These are phyloP conservation scores for Vesta saturnalis DNA, from an alignment of 2,888 invertebrate species.

Conservation along the genomic window DNA sequence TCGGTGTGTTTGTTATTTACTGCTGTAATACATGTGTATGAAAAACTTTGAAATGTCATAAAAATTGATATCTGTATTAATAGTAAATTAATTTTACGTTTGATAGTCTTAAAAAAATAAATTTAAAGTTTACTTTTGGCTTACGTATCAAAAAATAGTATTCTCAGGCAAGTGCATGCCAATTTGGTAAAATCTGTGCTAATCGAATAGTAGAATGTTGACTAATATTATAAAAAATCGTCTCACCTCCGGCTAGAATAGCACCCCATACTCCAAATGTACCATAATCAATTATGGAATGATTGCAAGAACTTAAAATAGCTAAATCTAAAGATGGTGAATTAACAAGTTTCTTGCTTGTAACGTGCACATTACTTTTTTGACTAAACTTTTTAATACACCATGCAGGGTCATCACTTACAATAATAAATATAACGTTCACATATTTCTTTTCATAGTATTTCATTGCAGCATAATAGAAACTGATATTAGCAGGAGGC, in stretches of 20 bases:
- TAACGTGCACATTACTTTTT: slow-evolving; percentile 59
- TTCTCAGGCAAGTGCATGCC: slow-evolving; percentile 50
- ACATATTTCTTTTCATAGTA: slow-evolving; percentile 60
- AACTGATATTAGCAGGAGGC: slow-evolving; percentile 58
- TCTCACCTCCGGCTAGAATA: slow-evolving; percentile 64
- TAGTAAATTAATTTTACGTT: neutral
- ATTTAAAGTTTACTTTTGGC: slow-evolving; percentile 4
- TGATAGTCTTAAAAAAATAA: slow-evolving; percentile 21
- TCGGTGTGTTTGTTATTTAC: too few relatives aligned
- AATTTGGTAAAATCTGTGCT: slow-evolving; percentile 61
- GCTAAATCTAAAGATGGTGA: slow-evolving; percentile 63
- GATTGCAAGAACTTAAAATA: slow-evolving; percentile 64
- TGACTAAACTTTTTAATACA: slow-evolving; percentile 58
- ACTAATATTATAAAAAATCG: slow-evolving; percentile 61
- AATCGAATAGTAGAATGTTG: slow-evolving; percentile 59
- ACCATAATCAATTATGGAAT: slow-evolving; percentile 66
- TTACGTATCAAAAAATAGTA: slow-evolving; percentile 17
- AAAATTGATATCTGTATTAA: neutral
- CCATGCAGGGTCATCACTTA: slow-evolving; percentile 65
- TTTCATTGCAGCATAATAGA: slow-evolving; percentile 61
- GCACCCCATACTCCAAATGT: slow-evolving; percentile 66
- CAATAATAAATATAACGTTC: slow-evolving; percentile 61
- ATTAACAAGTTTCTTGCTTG: slow-evolving; percentile 56
- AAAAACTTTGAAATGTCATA: too few relatives aligned
- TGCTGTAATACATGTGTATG: too few relatives aligned